Conservation (phyloP, 2,113 vertebrate species). For the Brienomyrus longianalis region DNA sequence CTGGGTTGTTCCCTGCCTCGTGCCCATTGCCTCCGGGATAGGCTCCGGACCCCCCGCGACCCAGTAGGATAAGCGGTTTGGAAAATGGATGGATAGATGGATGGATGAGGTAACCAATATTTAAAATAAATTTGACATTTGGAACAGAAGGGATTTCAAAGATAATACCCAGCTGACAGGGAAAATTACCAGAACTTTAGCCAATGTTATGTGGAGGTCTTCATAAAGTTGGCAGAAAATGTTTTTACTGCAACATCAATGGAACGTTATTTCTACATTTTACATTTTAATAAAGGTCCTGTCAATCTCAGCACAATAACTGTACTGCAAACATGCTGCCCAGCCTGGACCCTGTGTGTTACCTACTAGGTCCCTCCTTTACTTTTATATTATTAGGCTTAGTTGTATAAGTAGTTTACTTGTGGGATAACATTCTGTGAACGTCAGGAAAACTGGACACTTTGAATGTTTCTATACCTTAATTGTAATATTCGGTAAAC, state of each 20-base stretch:
- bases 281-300: background rate
- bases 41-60: no score
- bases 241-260: background rate
- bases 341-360: background rate
- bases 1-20: no score
- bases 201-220: background rate
- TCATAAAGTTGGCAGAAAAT: background rate
- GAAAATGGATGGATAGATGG: no score
- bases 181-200: background rate
- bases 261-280: background rate
- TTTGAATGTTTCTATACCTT: background rate
- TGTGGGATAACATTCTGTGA: background rate
- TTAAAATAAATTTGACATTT: background rate
- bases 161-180: background rate
- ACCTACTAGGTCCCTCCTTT: background rate
- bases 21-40: no score
- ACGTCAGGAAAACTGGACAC: background rate
- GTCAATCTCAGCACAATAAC: background rate
- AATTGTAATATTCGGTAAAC: background rate
- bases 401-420: background rate
- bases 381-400: background rate
- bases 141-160: background rate
- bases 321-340: background rate
- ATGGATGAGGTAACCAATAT: background rate
- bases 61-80: no score